Evolutionary conservation across 2,113 vertebrate species (phyloP).

Genomic region (Clarias magur): DNA sequence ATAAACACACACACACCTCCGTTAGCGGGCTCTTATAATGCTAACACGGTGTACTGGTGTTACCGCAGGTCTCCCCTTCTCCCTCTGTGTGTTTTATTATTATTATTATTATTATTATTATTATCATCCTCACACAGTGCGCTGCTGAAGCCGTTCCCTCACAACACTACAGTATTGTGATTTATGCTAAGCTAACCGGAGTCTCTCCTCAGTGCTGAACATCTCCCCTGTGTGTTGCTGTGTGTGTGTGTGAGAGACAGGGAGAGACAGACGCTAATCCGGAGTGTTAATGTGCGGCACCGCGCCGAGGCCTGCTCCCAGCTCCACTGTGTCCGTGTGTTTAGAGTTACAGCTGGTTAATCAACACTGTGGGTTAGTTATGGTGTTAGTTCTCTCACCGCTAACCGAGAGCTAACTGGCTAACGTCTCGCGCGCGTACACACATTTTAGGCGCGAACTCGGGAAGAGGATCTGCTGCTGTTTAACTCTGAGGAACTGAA

Average conservation of each 20-base stretch:
- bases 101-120: not conserved
- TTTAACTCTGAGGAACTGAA: not conserved
- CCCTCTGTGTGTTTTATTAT: not conserved
- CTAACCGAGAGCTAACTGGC: not conserved
- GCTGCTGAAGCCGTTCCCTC: not conserved
- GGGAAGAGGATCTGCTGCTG: not conserved
- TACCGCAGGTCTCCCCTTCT: not conserved
- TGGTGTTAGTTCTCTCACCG: not conserved
- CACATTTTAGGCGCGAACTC: not conserved
- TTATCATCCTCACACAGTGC: not conserved
- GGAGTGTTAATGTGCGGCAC: not conserved
- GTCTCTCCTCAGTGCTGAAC: not conserved
- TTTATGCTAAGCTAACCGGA: slow-evolving; percentile 12
- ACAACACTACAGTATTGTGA: not conserved
- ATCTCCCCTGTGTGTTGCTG: too few species aligned
- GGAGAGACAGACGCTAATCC: not conserved
- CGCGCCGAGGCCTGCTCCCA: not conserved
- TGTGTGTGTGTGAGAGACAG: too few species aligned
- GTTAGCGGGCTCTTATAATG: not conserved
- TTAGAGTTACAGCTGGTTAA: not conserved
- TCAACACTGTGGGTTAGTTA: too few species aligned
- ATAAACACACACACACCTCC: not conserved
- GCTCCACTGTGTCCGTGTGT: not conserved
- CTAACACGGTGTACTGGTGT: not conserved
- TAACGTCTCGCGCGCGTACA: not conserved